Evolutionary conservation across 2,888 invertebrate genomes (phyloP).

Genomic region (Noctua pronuba): DNA sequence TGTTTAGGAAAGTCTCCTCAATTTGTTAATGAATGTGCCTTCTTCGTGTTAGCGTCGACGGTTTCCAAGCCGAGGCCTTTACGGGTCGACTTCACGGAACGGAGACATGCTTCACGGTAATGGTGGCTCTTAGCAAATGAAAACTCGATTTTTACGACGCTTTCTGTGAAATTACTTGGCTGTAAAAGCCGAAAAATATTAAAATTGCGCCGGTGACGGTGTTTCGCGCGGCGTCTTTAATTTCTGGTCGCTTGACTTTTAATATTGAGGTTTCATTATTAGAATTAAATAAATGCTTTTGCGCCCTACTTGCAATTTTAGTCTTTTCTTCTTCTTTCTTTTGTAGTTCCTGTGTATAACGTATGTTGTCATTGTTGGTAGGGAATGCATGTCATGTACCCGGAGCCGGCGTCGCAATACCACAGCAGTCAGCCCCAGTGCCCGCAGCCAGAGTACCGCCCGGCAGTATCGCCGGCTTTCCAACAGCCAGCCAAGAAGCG

Average conservation of each 20-base stretch:
- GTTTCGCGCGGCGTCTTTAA: slow-evolving; percentile 60
- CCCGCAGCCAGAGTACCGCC: slow-evolving; percentile 81
- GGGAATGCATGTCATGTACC: slow-evolving; percentile 97
- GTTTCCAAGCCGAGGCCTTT: slow-evolving; percentile 65
- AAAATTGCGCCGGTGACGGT: slow-evolving; percentile 64
- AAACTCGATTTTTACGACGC: slow-evolving; percentile 85
- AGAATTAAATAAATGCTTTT: slow-evolving; percentile 45
- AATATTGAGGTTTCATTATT: slow-evolving; percentile 59
- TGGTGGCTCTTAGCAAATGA: slow-evolving; percentile 85
- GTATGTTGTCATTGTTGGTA: slow-evolving; percentile 75
- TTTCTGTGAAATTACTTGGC: slow-evolving; percentile 80
- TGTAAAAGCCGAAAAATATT: slow-evolving; percentile 74
- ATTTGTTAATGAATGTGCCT: slow-evolving; percentile 67
- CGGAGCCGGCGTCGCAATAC: slow-evolving; percentile 89
- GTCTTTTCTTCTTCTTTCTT: neutral
- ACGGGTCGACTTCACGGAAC: slow-evolving; percentile 75
- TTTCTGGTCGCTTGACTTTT: slow-evolving; percentile 59
- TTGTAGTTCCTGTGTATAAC: slow-evolving; percentile 32
- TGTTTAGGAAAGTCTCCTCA: slow-evolving; percentile 63
- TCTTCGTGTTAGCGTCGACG: slow-evolving; percentile 53
- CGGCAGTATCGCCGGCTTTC: slow-evolving; percentile 84
- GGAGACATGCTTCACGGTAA: slow-evolving; percentile 77
- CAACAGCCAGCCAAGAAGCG: slow-evolving; percentile 86
- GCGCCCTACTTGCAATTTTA: slow-evolving; percentile 6
- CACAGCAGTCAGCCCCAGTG: slow-evolving; percentile 86